These are phyloP conservation scores for Callipepla squamata DNA, from an alignment of 2,113 vertebrate genomes.

Conservation along the genomic window DNA sequence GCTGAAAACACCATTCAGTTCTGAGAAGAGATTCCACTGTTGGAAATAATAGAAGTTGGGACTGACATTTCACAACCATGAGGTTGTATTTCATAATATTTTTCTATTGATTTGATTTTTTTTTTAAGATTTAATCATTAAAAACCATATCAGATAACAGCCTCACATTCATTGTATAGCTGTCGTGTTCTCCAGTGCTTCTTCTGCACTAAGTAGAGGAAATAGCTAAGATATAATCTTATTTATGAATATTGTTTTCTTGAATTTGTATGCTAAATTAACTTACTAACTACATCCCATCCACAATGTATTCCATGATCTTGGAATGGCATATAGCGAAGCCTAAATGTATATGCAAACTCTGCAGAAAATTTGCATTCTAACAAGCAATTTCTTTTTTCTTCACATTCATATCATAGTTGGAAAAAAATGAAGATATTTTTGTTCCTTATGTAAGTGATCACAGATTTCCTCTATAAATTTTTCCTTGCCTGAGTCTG, in stretches of 20 bases:
- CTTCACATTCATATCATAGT: neutral
- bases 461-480: neutral
- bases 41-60: neutral
- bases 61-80: neutral
- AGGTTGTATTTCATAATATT: neutral
- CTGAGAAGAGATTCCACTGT: neutral
- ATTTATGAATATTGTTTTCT: neutral
- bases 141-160: neutral
- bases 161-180: neutral
- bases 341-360: neutral
- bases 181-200: neutral
- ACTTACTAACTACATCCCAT: neutral
- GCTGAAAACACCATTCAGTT: neutral
- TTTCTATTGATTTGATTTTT: neutral
- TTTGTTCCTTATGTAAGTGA: neutral
- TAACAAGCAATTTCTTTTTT: neutral
- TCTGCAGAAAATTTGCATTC: neutral
- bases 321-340: neutral
- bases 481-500: neutral
- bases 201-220: neutral
- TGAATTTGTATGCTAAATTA: neutral
- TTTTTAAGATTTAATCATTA: neutral
- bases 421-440: neutral
- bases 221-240: neutral
- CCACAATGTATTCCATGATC: neutral